phyloP scores from a whole-genome alignment of 2,888 invertebrate species.

The Catocala sponsa region DNA sequence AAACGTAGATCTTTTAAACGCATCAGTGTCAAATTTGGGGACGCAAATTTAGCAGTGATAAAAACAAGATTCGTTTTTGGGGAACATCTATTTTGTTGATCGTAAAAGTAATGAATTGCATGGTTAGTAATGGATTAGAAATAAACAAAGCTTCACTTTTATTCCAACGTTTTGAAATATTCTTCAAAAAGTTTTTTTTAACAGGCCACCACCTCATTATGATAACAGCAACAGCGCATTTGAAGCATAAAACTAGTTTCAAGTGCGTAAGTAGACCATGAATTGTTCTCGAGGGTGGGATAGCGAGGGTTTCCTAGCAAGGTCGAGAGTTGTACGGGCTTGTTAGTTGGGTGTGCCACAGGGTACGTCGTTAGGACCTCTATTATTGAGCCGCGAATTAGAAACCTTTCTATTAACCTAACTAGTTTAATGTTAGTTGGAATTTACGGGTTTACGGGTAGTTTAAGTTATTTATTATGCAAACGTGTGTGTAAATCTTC shows the following conservation, averaged over 20 bases:
- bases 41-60: no score
- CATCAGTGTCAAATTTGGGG: conserved; percentile 26
- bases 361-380: conserved; percentile 47
- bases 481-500: conserved; percentile 25
- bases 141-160: no score
- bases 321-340: conserved; percentile 43
- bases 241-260: conserved; percentile 38
- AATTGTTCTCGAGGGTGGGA: conserved; percentile 45
- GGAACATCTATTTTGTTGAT: no score
- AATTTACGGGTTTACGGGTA: conserved; percentile 47
- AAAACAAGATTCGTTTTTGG: background rate
- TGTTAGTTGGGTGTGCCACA: conserved; percentile 46
- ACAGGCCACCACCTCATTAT: conserved; percentile 30
- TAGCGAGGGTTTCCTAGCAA: conserved; percentile 42
- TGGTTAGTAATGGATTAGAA: background rate
- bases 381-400: conserved; percentile 51
- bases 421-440: conserved; percentile 46
- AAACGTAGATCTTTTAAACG: conserved; percentile 23
- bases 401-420: conserved; percentile 49
- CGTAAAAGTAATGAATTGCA: no score
- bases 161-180: background rate
- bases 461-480: conserved; percentile 44
- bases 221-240: conserved; percentile 31
- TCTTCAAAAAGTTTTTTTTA: conserved; percentile 31
- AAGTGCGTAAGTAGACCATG: conserved; percentile 44